Conservation (phyloP, 2,797 vertebrate genomes). For the Phrynocephalus guinanensis region DNA sequence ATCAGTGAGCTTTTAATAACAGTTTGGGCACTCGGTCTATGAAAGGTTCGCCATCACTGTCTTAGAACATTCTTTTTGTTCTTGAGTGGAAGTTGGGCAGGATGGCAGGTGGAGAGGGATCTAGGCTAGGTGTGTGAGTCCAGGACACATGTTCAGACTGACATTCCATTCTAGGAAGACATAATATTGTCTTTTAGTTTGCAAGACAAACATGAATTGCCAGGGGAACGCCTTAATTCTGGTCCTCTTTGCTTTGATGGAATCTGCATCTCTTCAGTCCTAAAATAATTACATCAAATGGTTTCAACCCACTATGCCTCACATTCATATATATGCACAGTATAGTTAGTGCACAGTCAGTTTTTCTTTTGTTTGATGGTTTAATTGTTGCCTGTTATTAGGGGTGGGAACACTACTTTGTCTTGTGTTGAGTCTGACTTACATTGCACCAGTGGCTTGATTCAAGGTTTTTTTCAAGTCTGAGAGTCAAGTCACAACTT, state of each 20-base stretch:
- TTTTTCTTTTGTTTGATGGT: background rate
- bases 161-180: background rate
- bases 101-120: background rate
- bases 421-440: no score
- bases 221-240: background rate
- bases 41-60: no score
- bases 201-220: background rate
- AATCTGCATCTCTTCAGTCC: background rate
- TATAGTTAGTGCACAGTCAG: background rate
- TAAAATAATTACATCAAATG: background rate
- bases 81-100: background rate
- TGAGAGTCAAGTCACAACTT: no score
- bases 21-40: no score
- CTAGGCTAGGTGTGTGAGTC: background rate
- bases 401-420: no score
- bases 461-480: background rate
- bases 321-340: background rate
- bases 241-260: background rate
- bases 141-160: background rate
- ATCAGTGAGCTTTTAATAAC: no score
- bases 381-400: no score
- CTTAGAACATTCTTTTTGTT: background rate
- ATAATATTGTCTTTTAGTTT: background rate
- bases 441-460: background rate
- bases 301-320: background rate